phyloP scores from a whole-genome alignment of 2,888 invertebrate species.

The Tiphia femorata region DNA sequence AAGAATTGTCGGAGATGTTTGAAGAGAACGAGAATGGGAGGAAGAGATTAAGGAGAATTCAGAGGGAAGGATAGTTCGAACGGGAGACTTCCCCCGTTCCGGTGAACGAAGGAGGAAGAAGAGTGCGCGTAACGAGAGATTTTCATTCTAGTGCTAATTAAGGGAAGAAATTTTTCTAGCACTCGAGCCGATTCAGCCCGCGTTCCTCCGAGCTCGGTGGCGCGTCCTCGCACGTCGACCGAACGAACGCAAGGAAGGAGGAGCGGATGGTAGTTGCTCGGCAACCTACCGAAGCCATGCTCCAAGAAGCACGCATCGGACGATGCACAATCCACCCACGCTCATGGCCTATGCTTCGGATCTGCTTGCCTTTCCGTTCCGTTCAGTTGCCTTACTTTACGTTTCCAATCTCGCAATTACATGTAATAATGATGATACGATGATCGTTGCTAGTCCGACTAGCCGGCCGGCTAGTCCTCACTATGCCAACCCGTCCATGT shows the following conservation, averaged over 20 bases:
- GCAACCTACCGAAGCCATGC: neutral
- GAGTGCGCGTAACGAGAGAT: no score
- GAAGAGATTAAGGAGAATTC: neutral
- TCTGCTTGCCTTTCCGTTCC: constrained; percentile 47
- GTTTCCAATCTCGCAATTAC: constrained; percentile 27
- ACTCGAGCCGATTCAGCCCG: constrained; percentile 8
- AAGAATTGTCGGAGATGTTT: no score
- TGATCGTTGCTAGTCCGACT: constrained; percentile 61
- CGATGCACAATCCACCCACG: constrained; percentile 18
- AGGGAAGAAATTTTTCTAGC: constrained; percentile 24
- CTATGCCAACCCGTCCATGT: constrained; percentile 65
- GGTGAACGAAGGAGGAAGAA: no score
- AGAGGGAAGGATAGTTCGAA: neutral
- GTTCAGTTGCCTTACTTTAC: constrained; percentile 49
- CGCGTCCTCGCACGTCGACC: constrained; percentile 36
- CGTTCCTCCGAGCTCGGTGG: constrained; percentile 10
- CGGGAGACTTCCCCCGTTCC: no score
- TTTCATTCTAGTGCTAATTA: no score
- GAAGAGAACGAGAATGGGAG: no score
- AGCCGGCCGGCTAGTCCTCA: constrained; percentile 61
- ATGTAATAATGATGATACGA: no score
- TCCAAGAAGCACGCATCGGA: constrained; percentile 6
- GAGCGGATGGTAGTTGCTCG: neutral
- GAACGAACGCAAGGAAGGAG: constrained; percentile 2
- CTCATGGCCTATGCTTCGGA: constrained; percentile 50